Percentiles rank a stretch among this genome's conserved stretches.
Evolutionary conservation across 2,888 invertebrate species (phyloP).

Genomic region (Odontomyia ornata): DNA sequence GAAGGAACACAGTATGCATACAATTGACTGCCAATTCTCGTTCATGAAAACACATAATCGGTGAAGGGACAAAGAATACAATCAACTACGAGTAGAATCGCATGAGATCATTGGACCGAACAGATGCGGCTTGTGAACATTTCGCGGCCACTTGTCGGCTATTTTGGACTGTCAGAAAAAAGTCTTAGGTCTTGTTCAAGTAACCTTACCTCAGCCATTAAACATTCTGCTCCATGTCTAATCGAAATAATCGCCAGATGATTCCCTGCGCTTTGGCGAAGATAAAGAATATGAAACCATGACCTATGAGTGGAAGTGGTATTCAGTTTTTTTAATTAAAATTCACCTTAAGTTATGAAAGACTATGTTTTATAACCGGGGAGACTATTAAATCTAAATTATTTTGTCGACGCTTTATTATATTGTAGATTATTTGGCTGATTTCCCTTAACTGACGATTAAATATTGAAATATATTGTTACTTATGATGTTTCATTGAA

Average conservation of each 20-base stretch:
- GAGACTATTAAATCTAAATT: too few species aligned
- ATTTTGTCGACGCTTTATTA: too few species aligned
- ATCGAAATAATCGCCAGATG: constrained; percentile 22
- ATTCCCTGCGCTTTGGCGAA: neutral
- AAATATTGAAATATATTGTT: too few species aligned
- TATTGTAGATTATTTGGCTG: too few species aligned
- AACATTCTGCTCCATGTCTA: neutral
- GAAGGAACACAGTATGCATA: neutral
- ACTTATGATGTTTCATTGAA: too few species aligned
- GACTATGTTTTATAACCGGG: too few species aligned
- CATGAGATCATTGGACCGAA: constrained; percentile 22
- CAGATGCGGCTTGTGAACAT: constrained; percentile 29
- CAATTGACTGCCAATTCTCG: neutral
- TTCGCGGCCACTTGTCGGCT: constrained; percentile 27
- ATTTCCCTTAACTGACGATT: too few species aligned
- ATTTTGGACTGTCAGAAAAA: neutral
- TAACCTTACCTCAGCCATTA: constrained; percentile 22
- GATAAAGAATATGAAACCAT: neutral
- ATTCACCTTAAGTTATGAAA: too few species aligned
- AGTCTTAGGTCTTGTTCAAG: constrained; percentile 21
- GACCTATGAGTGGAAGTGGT: neutral
- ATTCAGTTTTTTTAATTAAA: neutral
- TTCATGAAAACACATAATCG: constrained; percentile 14
- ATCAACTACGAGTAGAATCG: too few species aligned
- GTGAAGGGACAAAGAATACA: constrained; percentile 9